Evolutionary conservation across 2,888 invertebrate genomes (phyloP).

Genomic region (Toxonevra muliebris): DNA sequence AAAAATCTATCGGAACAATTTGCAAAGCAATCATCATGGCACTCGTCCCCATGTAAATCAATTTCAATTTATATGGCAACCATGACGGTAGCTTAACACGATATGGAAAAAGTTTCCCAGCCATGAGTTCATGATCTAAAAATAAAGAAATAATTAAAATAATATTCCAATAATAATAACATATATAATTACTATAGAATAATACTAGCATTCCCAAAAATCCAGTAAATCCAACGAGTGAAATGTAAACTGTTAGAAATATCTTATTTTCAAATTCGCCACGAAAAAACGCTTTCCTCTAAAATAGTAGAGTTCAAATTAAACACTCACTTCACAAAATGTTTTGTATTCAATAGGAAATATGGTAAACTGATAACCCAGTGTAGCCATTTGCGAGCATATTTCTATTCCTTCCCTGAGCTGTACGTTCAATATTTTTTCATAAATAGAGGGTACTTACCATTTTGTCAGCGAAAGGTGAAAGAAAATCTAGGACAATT

Average conservation of each 20-base stretch:
- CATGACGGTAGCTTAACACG: slow-evolving; percentile 43
- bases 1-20: slow-evolving; percentile 47
- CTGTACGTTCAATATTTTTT: too few relatives aligned
- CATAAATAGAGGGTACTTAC: too few relatives aligned
- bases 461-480: too few relatives aligned
- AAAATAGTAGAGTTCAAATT: neutral
- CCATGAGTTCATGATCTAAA: slow-evolving; percentile 45
- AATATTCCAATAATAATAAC: neutral
- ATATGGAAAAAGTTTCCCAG: slow-evolving; percentile 49
- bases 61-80: slow-evolving; percentile 39
- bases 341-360: too few relatives aligned
- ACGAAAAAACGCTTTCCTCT: slow-evolving; percentile 24
- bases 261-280: slow-evolving; percentile 37
- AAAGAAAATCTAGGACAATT: too few relatives aligned
- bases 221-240: slow-evolving; percentile 27
- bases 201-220: slow-evolving; percentile 24
- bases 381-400: too few relatives aligned
- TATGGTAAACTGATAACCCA: too few relatives aligned
- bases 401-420: too few relatives aligned
- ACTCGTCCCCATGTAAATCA: slow-evolving; percentile 46
- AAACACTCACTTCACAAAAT: too few relatives aligned
- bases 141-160: neutral
- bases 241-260: slow-evolving; percentile 21
- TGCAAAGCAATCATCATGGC: slow-evolving; percentile 43
- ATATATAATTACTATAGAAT: slow-evolving; percentile 26